Evolutionary conservation across 2,888 invertebrate genomes (phyloP).

Genomic region (Tachina grossa): DNA sequence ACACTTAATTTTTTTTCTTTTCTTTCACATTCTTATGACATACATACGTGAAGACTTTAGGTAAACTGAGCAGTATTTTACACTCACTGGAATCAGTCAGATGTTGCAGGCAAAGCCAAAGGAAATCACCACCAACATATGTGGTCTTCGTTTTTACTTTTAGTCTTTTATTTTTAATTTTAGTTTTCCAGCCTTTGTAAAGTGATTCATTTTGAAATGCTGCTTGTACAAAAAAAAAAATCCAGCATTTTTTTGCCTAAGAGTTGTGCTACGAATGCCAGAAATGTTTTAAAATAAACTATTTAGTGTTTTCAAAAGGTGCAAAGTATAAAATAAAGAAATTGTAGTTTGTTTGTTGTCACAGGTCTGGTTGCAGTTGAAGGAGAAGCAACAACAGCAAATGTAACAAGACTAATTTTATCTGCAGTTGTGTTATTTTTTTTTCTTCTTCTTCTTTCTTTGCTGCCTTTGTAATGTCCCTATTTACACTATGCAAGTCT

Average conservation of each 20-base stretch:
- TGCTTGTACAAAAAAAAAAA: constrained; percentile 16
- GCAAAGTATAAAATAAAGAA: constrained; percentile 55
- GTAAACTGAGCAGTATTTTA: constrained; percentile 40
- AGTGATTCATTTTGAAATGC: constrained; percentile 65
- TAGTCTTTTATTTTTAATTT: constrained; percentile 32
- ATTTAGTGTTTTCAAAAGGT: constrained; percentile 62
- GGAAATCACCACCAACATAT: constrained; percentile 62
- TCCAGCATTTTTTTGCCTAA: constrained; percentile 9
- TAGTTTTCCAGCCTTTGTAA: constrained; percentile 40
- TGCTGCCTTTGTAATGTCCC: constrained; percentile 39
- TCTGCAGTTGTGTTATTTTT: constrained; percentile 4
- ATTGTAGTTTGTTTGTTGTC: constrained; percentile 56
- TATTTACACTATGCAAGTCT: too few species aligned
- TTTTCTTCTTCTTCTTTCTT: not conserved
- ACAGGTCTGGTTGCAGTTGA: constrained; percentile 43
- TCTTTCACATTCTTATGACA: not conserved
- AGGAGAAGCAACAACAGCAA: constrained; percentile 5
- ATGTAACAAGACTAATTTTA: constrained; percentile 56
- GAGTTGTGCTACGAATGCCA: constrained; percentile 1
- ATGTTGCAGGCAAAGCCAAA: constrained; percentile 13
- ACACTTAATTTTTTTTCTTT: not conserved
- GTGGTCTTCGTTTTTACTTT: constrained; percentile 49
- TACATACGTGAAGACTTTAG: constrained; percentile 26
- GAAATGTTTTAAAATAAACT: constrained; percentile 62
- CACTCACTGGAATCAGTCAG: constrained; percentile 3